Percentiles rank a stretch among this genome's conserved stretches.
These are phyloP conservation scores for Erpetoichthys calabaricus DNA, from an alignment of 2,797 vertebrate genomes.

Conservation along the genomic window DNA sequence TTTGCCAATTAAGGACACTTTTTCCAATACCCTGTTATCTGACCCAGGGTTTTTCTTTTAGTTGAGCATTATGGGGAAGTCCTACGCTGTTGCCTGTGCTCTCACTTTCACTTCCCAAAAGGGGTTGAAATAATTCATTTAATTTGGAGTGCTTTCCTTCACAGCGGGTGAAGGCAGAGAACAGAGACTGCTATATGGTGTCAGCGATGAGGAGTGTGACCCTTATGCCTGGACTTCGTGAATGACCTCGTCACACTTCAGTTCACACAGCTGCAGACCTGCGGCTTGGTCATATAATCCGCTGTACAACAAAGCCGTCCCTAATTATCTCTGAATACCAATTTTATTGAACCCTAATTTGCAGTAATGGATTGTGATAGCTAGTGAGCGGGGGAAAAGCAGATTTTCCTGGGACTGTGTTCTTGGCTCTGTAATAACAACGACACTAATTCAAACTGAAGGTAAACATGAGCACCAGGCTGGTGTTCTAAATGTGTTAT, in stretches of 20 bases:
- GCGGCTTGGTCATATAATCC: conserved; percentile 40
- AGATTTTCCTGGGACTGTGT: conserved; percentile 25
- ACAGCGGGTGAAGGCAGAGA: conserved; percentile 60
- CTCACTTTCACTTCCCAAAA: conserved; percentile 30
- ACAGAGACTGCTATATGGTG: conserved; percentile 44
- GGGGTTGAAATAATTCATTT: conserved; percentile 66
- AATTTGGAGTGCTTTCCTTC: conserved; percentile 56
- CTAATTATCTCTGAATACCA: conserved; percentile 83
- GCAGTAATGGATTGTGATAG: conserved; percentile 74
- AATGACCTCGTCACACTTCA: conserved; percentile 48
- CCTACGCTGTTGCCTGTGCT: conserved; percentile 52
- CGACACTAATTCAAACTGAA: conserved; percentile 30
- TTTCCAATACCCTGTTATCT: conserved; percentile 55
- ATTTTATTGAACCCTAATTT: conserved; percentile 77
- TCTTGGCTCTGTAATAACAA: conserved; percentile 22
- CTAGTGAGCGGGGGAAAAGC: conserved; percentile 51
- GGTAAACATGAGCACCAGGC: conserved; percentile 4
- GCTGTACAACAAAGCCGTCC: conserved; percentile 41
- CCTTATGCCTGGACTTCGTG: conserved; percentile 29
- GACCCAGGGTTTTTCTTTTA: neutral
- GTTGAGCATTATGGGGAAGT: conserved; percentile 49
- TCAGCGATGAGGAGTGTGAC: conserved; percentile 28
- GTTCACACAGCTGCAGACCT: conserved; percentile 56
- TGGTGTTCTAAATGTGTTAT: conserved; percentile 3
- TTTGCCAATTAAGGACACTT: conserved; percentile 59